These are phyloP conservation scores for Merops nubicus DNA, from an alignment of 2,113 vertebrate genomes.

Conservation along the genomic window DNA sequence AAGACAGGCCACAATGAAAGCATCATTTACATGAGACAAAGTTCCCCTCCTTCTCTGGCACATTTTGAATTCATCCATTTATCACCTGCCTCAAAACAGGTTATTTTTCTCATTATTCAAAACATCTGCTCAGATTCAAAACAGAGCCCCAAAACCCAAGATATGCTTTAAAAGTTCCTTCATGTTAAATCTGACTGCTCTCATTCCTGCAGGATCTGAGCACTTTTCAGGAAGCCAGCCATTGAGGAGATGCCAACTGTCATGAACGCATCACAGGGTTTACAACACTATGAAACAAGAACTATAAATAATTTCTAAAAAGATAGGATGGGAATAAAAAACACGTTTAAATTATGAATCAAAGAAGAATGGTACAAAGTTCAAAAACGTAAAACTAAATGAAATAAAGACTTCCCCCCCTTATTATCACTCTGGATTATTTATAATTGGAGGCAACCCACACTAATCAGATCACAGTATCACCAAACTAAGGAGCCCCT, in stretches of 20 bases:
- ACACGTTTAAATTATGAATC: not conserved
- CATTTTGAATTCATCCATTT: not conserved
- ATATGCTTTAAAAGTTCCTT: not conserved
- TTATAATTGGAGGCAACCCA: not conserved
- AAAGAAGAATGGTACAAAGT: not conserved
- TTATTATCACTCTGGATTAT: not conserved
- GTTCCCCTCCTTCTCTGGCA: not conserved
- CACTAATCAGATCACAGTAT: not conserved
- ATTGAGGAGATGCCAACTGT: not conserved
- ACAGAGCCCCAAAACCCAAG: not conserved
- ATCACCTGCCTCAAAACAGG: not conserved
- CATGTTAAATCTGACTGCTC: not conserved
- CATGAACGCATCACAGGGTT: not conserved
- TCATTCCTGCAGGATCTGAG: not conserved
- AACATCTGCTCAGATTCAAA: not conserved
- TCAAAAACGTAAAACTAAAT: not conserved
- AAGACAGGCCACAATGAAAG: not conserved
- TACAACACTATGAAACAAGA: not conserved
- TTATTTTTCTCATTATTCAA: not conserved
- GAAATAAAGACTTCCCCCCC: not conserved
- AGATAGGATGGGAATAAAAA: not conserved
- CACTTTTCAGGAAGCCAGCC: not conserved
- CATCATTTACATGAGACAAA: not conserved
- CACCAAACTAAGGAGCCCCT: not conserved
- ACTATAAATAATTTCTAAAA: not conserved